phyloP scores from a whole-genome alignment of 2,888 invertebrate species.

The Hedychridium roseum region DNA sequence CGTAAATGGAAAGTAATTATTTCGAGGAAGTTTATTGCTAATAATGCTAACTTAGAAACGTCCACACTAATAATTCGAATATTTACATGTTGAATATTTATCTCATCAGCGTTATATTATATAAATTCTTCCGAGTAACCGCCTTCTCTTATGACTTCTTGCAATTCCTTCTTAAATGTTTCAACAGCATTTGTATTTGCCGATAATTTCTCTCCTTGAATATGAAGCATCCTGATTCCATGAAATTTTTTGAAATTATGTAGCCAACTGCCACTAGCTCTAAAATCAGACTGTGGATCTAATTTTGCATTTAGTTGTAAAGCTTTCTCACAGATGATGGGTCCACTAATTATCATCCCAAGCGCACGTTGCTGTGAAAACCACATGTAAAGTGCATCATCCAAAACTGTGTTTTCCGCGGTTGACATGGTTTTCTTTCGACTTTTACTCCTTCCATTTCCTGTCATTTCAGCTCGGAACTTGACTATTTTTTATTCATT shows the following conservation, averaged over 20 bases:
- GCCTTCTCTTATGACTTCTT: too few relatives aligned
- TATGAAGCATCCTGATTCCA: slow-evolving; percentile 10
- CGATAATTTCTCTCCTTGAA: neutral
- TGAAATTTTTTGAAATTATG: slow-evolving; percentile 23
- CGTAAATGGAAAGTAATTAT: too few relatives aligned
- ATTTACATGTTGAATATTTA: too few relatives aligned
- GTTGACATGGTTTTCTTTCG: neutral
- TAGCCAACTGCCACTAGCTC: slow-evolving; percentile 36
- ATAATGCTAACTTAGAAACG: too few relatives aligned
- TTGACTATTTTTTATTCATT: neutral
- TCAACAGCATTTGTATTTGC: neutral
- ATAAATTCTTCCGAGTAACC: too few relatives aligned
- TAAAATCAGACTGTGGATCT: slow-evolving; percentile 26
- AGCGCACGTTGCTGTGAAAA: slow-evolving; percentile 34
- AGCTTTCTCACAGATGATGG: slow-evolving; percentile 21
- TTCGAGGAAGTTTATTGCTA: too few relatives aligned
- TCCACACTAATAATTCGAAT: too few relatives aligned
- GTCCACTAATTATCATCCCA: slow-evolving; percentile 34
- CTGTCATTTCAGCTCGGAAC: neutral
- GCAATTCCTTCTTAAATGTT: neutral
- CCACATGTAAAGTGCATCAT: slow-evolving; percentile 43
- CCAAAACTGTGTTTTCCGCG: slow-evolving; percentile 15
- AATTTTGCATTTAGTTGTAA: slow-evolving; percentile 18
- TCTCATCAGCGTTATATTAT: too few relatives aligned
- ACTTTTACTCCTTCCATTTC: neutral